phyloP scores from a whole-genome alignment of 2,797 vertebrate genomes.

The Falco concolor region DNA sequence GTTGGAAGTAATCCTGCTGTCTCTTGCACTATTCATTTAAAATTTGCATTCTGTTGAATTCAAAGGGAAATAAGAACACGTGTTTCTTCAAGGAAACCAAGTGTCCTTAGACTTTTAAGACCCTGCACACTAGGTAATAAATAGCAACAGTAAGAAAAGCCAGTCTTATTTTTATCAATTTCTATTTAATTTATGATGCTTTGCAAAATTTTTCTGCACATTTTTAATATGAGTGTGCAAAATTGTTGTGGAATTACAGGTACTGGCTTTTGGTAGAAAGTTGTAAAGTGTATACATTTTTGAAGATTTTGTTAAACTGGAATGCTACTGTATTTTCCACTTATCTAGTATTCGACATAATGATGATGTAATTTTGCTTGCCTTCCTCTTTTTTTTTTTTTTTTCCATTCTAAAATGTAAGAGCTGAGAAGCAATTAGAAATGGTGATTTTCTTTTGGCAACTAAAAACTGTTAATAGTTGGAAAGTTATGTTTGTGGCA shows the following conservation, averaged over 20 bases:
- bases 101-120: neutral
- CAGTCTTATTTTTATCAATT: neutral
- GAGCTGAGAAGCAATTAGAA: constrained; percentile 60
- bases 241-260: neutral
- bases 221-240: neutral
- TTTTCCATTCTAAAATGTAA: neutral
- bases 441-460: constrained; percentile 68
- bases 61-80: neutral
- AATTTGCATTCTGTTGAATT: neutral
- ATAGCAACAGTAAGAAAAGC: neutral
- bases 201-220: neutral
- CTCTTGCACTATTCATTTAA: neutral
- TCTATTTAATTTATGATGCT: neutral
- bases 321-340: neutral
- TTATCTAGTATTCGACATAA: neutral
- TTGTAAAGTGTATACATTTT: neutral
- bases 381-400: neutral
- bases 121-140: neutral
- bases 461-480: constrained; percentile 69
- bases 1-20: neutral
- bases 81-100: neutral
- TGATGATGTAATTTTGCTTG: neutral
- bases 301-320: neutral
- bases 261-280: neutral
- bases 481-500: constrained; percentile 72